Evolutionary conservation across 2,797 vertebrate genomes (phyloP).

Genomic region (Scomberomorus guttatus): DNA sequence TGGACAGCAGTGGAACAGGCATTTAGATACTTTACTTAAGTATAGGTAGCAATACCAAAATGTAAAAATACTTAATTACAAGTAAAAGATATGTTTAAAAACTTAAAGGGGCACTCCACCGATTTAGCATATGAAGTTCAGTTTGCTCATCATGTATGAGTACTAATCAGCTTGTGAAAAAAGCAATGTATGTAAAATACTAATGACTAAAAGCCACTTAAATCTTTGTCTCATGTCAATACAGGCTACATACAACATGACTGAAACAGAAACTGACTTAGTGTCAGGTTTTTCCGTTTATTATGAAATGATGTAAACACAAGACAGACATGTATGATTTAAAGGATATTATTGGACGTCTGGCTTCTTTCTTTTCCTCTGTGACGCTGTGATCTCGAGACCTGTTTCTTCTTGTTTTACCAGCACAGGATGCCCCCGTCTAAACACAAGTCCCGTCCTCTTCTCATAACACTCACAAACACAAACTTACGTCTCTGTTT

Average conservation of each 20-base stretch:
- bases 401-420: constrained; percentile 56
- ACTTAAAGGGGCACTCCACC: too few species aligned
- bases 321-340: constrained; percentile 38
- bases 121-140: background rate
- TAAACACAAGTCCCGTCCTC: constrained; percentile 72
- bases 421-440: constrained; percentile 75
- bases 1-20: background rate
- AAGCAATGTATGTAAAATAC: background rate
- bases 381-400: constrained; percentile 37
- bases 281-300: constrained; percentile 32
- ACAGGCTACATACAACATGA: constrained; percentile 32
- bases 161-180: background rate
- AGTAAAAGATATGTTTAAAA: too few species aligned
- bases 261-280: constrained; percentile 35
- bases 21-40: constrained; percentile 10
- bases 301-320: constrained; percentile 55
- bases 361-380: constrained; percentile 67
- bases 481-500: constrained; percentile 57
- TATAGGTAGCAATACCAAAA: background rate
- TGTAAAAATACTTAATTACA: background rate
- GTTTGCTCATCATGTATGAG: background rate
- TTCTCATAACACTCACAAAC: constrained; percentile 58
- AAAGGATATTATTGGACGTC: constrained; percentile 58
- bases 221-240: constrained; percentile 20
- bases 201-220: constrained; percentile 38